phyloP scores from a whole-genome alignment of 2,113 vertebrate species.

The Copsychus sechellarum region DNA sequence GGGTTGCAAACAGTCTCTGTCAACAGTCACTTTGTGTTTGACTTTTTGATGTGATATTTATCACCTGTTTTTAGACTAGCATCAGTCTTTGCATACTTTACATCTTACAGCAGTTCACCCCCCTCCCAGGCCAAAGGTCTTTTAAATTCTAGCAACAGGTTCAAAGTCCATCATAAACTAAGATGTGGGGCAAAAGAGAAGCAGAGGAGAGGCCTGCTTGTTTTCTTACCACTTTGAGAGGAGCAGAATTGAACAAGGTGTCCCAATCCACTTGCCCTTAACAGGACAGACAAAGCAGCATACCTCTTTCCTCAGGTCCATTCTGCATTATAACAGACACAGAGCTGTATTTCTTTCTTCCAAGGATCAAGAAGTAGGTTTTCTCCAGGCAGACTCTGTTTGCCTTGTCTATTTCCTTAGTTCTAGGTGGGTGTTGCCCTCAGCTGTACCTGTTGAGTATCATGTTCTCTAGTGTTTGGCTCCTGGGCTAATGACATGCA shows the following conservation, averaged over 20 bases:
- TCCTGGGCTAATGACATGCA: background rate
- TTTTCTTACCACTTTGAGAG: background rate
- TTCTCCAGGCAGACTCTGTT: background rate
- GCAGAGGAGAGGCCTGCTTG: background rate
- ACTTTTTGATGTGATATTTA: background rate
- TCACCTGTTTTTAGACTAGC: background rate
- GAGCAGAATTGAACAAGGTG: background rate
- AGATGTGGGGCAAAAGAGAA: background rate
- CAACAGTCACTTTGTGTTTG: background rate
- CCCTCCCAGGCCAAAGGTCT: background rate
- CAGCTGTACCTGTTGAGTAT: background rate
- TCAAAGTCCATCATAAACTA: background rate
- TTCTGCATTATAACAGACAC: background rate
- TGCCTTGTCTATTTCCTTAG: background rate
- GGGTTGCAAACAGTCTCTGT: background rate
- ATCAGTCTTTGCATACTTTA: background rate
- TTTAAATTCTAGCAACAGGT: background rate
- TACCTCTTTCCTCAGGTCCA: background rate
- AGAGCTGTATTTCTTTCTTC: background rate
- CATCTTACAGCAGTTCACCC: background rate
- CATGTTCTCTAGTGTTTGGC: background rate
- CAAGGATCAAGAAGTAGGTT: background rate
- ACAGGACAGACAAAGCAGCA: background rate
- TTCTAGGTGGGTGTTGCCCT: background rate
- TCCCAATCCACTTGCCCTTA: background rate